phyloP scores from a whole-genome alignment of 2,888 invertebrate genomes.

The Caenorhabditis japonica region DNA sequence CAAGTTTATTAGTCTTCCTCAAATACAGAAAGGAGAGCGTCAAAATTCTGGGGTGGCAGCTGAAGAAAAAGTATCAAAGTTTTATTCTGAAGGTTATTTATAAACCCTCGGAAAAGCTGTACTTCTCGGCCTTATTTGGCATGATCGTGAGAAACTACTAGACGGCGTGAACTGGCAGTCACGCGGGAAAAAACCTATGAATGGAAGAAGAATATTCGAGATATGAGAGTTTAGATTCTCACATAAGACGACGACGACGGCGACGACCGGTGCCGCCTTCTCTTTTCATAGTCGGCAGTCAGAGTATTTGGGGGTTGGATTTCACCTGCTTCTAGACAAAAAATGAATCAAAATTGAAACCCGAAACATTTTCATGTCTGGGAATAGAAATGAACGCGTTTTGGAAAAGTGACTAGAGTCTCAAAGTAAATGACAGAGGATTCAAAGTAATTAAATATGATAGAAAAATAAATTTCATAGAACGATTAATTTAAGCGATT shows the following conservation, averaged over 20 bases:
- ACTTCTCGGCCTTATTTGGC: conserved; percentile 44
- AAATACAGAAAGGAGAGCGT: too few relatives aligned
- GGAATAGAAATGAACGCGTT: neutral
- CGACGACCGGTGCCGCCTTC: too few relatives aligned
- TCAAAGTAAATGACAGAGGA: too few relatives aligned
- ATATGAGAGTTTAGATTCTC: conserved; percentile 35
- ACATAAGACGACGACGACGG: conserved; percentile 1
- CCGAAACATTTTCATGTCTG: conserved; percentile 12
- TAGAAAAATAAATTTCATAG: too few relatives aligned
- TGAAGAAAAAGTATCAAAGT: conserved; percentile 25
- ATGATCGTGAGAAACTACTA: conserved; percentile 53
- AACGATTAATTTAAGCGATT: too few relatives aligned
- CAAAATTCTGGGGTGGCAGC: too few relatives aligned
- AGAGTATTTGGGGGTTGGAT: conserved; percentile 15
- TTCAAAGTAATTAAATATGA: neutral
- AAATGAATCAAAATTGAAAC: too few relatives aligned
- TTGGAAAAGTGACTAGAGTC: too few relatives aligned
- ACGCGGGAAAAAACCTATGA: conserved; percentile 38
- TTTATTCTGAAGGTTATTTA: conserved; percentile 33
- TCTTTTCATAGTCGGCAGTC: conserved; percentile 7
- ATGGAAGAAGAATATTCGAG: conserved; percentile 35
- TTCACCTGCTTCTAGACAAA: conserved; percentile 27
- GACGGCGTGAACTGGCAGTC: conserved; percentile 30
- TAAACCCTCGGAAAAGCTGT: conserved; percentile 36
- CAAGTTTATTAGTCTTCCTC: too few relatives aligned